phyloP scores from a whole-genome alignment of 1,140 invertebrate genomes.

The Paraescarpia echinospica region DNA sequence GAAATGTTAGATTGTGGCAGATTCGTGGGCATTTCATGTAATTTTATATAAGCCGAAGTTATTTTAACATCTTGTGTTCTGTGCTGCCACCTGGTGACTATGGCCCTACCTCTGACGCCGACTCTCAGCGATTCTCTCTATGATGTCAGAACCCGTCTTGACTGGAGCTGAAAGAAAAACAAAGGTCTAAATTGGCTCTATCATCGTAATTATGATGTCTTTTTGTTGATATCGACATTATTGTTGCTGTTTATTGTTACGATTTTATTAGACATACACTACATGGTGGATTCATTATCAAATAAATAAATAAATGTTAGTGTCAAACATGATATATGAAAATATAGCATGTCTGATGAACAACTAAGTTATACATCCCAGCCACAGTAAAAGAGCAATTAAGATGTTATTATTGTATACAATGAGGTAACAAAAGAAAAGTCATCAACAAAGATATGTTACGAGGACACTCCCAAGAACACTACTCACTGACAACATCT shows the following conservation, averaged over 20 bases:
- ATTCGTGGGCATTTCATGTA: no score
- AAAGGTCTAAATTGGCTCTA: neutral
- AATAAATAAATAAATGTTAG: no score
- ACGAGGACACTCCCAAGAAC: no score
- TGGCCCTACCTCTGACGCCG: conserved; percentile 45
- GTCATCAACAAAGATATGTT: neutral
- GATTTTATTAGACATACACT: no score
- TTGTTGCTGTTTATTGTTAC: neutral
- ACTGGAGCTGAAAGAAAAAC: conserved; percentile 39
- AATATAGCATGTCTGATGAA: no score
- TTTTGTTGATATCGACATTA: neutral
- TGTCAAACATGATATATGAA: no score
- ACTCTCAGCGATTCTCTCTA: conserved; percentile 48
- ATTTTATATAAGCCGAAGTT: no score
- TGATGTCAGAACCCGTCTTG: conserved; percentile 49
- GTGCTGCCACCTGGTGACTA: neutral
- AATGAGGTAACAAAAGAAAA: neutral
- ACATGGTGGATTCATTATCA: no score
- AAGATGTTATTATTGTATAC: neutral
- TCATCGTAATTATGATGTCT: neutral
- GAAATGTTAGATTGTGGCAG: no score
- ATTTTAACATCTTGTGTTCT: no score
- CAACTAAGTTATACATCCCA: no score
- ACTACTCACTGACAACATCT: conserved; percentile 49
- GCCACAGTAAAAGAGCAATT: neutral